Conservation (phyloP, 1,140 invertebrate species). For the Brachionus sp. region DNA sequence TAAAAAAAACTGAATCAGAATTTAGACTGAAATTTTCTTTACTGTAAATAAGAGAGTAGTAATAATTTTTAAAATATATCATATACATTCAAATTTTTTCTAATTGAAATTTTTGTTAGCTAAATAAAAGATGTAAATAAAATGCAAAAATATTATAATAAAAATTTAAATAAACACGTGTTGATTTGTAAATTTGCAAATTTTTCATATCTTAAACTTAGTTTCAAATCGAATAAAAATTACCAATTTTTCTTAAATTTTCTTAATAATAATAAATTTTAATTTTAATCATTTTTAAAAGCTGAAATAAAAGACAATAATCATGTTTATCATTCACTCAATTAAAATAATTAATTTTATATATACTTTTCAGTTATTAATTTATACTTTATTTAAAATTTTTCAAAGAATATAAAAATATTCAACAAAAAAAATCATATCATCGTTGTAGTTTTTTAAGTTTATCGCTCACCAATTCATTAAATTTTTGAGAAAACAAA, state of each 20-base stretch:
- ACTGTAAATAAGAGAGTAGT: not conserved
- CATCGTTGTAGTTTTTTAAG: not conserved
- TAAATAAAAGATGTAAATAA: not conserved
- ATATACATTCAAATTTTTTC: not conserved
- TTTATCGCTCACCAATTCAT: conserved; percentile 9
- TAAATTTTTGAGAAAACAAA: conserved; percentile 15
- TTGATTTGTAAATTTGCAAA: not conserved
- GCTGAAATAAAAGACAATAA: too few species aligned
- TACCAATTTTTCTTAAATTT: too few species aligned
- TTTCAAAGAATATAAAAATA: too few species aligned
- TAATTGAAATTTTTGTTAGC: not conserved
- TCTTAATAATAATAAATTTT: too few species aligned
- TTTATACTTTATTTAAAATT: too few species aligned
- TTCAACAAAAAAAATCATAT: too few species aligned
- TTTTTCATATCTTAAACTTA: not conserved
- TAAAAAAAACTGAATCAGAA: not conserved
- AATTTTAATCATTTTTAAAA: too few species aligned
- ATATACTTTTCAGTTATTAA: too few species aligned
- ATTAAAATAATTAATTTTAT: too few species aligned
- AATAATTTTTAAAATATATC: not conserved
- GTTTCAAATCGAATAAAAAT: not conserved
- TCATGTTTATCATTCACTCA: too few species aligned
- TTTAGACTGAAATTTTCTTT: not conserved
- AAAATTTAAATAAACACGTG: not conserved
- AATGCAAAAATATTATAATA: not conserved